These are phyloP conservation scores for Dolichomitus sp. DNA, from an alignment of 2,888 invertebrate species.

Conservation along the genomic window DNA sequence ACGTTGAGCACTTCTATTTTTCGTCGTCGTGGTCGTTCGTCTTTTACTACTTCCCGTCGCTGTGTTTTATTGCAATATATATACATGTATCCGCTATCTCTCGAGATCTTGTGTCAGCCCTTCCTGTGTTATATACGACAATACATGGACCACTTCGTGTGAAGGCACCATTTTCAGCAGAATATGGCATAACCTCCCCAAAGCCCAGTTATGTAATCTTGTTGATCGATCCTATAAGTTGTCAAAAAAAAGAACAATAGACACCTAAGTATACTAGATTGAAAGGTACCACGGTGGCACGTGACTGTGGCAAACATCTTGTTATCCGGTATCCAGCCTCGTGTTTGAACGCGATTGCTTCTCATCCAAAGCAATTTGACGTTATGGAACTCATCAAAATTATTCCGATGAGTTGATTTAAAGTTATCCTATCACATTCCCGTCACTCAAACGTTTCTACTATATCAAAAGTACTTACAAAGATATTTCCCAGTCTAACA, in stretches of 20 bases:
- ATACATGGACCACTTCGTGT: slow-evolving; percentile 13
- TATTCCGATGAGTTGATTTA: neutral
- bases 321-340: neutral
- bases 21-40: slow-evolving; percentile 30
- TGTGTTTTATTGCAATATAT: neutral
- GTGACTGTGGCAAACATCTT: slow-evolving; percentile 31
- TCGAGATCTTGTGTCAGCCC: slow-evolving; percentile 17
- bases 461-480: neutral
- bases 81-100: slow-evolving; percentile 24
- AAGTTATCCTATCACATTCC: neutral
- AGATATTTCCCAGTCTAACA: neutral
- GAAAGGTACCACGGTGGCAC: slow-evolving; percentile 8
- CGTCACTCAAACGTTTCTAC: neutral
- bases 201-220: slow-evolving; percentile 5
- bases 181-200: slow-evolving; percentile 11
- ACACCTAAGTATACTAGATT: slow-evolving; percentile 4
- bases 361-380: neutral
- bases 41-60: slow-evolving; percentile 50
- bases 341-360: neutral
- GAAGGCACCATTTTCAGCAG: neutral
- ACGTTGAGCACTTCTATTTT: slow-evolving; percentile 38
- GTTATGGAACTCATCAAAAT: neutral
- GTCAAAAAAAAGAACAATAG: neutral
- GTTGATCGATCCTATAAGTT: slow-evolving; percentile 18
- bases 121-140: neutral